A percentile compares a stretch with the other conserved stretches of the same genome.
phyloP scores from a whole-genome alignment of 2,113 vertebrate genomes.

The Amazona vittata region DNA sequence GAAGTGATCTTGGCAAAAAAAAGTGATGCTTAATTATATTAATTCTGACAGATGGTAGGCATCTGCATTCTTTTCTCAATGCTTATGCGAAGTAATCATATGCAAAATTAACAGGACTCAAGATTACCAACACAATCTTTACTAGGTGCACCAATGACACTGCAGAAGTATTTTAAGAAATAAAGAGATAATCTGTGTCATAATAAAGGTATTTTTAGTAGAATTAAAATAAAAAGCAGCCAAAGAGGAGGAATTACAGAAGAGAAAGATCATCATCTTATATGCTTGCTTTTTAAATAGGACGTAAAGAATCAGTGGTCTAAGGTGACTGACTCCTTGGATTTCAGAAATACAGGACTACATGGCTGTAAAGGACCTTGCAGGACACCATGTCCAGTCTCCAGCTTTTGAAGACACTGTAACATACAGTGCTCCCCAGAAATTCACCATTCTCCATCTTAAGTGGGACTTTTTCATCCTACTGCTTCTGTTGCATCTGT shows the following conservation, averaged over 20 bases:
- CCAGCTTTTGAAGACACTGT: background rate
- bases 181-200: constrained; percentile 11
- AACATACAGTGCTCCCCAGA: background rate
- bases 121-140: constrained; percentile 15
- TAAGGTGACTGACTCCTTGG: background rate
- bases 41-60: background rate
- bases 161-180: constrained; percentile 21
- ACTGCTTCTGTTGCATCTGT: background rate
- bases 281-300: background rate
- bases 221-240: constrained; percentile 46
- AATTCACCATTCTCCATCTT: background rate
- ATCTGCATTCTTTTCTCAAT: background rate
- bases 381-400: fast-evolving
- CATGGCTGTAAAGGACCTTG: background rate
- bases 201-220: constrained; percentile 59
- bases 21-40: background rate
- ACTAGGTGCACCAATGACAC: background rate
- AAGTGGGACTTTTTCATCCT: background rate
- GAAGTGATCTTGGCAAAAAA: background rate
- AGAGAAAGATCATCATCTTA: background rate
- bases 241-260: background rate
- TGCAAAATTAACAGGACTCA: background rate
- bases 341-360: background rate
- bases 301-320: background rate
- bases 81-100: background rate